These are phyloP conservation scores for Sprattus sprattus DNA, from an alignment of 2,113 vertebrate species.

Conservation along the genomic window DNA sequence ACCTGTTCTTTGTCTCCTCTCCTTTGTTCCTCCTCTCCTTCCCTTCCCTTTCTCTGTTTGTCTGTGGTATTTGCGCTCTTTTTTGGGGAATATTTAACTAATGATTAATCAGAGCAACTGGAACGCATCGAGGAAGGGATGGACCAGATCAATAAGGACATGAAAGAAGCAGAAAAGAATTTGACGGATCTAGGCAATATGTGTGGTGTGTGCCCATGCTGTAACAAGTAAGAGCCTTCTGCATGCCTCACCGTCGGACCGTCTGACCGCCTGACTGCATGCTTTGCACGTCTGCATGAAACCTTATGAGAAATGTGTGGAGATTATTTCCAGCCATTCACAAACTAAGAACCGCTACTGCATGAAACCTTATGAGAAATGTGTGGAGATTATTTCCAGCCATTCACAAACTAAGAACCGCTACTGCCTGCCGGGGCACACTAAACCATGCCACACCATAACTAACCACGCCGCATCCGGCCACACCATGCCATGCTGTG, in stretches of 20 bases:
- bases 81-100: conserved; percentile 58
- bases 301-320: neutral
- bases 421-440: neutral
- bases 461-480: neutral
- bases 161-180: conserved; percentile 91
- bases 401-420: neutral
- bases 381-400: neutral
- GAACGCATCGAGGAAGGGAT: conserved; percentile 99
- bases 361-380: neutral
- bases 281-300: conserved; percentile 27
- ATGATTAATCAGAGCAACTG: conserved; percentile 98
- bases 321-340: neutral
- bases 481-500: neutral
- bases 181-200: conserved; percentile 83
- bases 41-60: conserved; percentile 83
- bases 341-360: neutral
- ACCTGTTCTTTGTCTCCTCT: conserved; percentile 73
- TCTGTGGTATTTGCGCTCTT: conserved; percentile 77
- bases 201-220: conserved; percentile 81
- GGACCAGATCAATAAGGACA: conserved; percentile 99
- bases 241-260: conserved; percentile 51
- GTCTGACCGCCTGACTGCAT: conserved; percentile 49
- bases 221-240: conserved; percentile 86
- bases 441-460: neutral
- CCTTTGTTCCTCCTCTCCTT: conserved; percentile 77